These are phyloP conservation scores for Tetramorium alpestre DNA, from an alignment of 1,140 invertebrate genomes.

Conservation along the genomic window DNA sequence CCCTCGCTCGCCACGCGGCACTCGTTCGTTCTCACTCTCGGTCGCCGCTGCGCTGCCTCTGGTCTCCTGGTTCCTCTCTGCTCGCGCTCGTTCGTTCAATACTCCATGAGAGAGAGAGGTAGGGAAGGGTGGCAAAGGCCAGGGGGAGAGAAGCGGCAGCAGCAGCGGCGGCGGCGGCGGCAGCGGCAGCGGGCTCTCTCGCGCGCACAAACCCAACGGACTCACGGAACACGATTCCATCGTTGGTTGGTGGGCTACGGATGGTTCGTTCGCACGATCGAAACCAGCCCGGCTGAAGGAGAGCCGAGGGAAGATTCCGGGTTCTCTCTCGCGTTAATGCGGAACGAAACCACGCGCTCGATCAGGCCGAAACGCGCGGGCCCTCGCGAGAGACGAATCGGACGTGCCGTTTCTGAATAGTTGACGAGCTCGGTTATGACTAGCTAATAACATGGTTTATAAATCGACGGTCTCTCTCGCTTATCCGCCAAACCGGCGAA, in stretches of 20 bases:
- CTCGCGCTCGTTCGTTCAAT: conserved; percentile 81
- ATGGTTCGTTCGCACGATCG: conserved; percentile 76
- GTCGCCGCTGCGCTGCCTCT: conserved; percentile 70
- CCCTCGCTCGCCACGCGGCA: conserved; percentile 39
- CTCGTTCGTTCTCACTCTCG: conserved; percentile 65
- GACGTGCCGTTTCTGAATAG: conserved; percentile 67
- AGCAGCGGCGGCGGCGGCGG: conserved; percentile 66
- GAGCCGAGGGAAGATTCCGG: conserved; percentile 37
- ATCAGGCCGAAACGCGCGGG: conserved; percentile 46
- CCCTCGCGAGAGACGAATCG: conserved; percentile 43
- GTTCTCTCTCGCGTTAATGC: conserved; percentile 55
- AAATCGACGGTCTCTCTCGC: conserved; percentile 56
- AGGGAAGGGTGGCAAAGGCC: conserved; percentile 71
- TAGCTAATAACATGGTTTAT: conserved; percentile 66
- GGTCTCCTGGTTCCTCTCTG: conserved; percentile 75
- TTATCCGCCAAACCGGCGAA: conserved; percentile 34
- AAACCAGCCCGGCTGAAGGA: conserved; percentile 73
- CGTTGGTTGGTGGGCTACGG: conserved; percentile 76
- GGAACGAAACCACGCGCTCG: conserved; percentile 67
- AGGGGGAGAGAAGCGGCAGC: conserved; percentile 62
- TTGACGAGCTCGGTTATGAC: conserved; percentile 51
- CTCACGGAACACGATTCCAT: conserved; percentile 76
- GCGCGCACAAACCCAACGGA: conserved; percentile 76
- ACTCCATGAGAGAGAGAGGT: conserved; percentile 76
- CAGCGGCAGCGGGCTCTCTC: conserved; percentile 66